Percentiles rank a stretch among this genome's conserved stretches.
phyloP scores from a whole-genome alignment of 2,888 invertebrate genomes.

The Orthosia cruda region DNA sequence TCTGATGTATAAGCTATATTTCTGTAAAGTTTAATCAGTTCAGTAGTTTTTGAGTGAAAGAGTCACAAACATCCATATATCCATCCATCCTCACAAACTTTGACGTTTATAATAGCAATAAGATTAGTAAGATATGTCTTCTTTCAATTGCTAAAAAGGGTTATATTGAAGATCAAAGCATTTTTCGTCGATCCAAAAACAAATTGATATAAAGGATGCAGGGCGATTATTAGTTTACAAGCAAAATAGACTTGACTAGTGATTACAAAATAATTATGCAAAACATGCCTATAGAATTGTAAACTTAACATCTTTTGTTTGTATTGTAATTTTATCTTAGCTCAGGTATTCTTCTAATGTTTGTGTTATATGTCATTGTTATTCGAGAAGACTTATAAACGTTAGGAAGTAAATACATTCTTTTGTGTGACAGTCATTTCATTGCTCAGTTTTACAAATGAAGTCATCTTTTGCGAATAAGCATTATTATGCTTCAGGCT shows the following conservation, averaged over 20 bases:
- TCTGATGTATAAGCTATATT: too few species aligned
- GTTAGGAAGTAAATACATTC: neutral
- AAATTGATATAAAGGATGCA: neutral
- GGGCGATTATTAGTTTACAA: neutral
- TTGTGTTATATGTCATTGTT: neutral
- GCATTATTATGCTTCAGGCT: constrained; percentile 1
- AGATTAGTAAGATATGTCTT: too few species aligned
- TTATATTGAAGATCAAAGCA: neutral
- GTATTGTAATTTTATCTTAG: constrained; percentile 5
- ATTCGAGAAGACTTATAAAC: neutral
- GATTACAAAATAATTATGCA: neutral
- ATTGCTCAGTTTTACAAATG: neutral
- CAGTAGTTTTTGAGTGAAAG: too few species aligned
- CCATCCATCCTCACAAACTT: too few species aligned
- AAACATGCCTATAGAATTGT: neutral
- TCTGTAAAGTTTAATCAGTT: too few species aligned
- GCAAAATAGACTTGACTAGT: neutral
- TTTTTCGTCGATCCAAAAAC: neutral
- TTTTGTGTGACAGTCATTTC: neutral
- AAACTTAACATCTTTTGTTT: neutral
- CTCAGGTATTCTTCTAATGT: neutral
- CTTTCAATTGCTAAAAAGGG: neutral
- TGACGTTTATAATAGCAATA: too few species aligned
- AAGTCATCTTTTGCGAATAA: constrained; percentile 18
- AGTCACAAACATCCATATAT: too few species aligned